These are phyloP conservation scores for Caenorhabditis remanei DNA, from an alignment of 1,140 invertebrate species.

Conservation along the genomic window DNA sequence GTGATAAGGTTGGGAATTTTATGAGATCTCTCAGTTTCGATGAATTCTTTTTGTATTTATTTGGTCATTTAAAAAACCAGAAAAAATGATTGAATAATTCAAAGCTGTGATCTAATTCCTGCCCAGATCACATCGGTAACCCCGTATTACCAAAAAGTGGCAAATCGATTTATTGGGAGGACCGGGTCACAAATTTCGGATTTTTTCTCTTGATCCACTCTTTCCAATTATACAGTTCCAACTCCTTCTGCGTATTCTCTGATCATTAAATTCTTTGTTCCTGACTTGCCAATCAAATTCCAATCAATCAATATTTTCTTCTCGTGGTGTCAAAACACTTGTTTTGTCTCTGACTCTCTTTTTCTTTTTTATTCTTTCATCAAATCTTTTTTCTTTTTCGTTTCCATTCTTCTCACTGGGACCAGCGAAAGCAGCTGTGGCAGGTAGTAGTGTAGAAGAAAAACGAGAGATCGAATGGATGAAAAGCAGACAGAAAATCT, in stretches of 20 bases:
- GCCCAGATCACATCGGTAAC: too few species aligned
- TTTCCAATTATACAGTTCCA: not conserved
- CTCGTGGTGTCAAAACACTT: slow-evolving; percentile 55
- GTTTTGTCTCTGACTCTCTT: slow-evolving; percentile 17
- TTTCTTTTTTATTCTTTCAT: slow-evolving; percentile 13
- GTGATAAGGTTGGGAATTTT: too few species aligned
- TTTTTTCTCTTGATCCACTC: too few species aligned
- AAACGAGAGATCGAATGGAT: too few species aligned
- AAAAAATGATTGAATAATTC: too few species aligned
- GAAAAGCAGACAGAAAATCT: not conserved
- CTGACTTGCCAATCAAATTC: slow-evolving; percentile 39
- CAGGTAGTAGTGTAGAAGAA: slow-evolving; percentile 32
- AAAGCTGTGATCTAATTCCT: too few species aligned
- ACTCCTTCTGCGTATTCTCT: not conserved
- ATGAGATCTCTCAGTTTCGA: too few species aligned
- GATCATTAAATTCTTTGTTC: not conserved
- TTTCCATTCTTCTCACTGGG: slow-evolving; percentile 2
- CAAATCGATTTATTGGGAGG: too few species aligned
- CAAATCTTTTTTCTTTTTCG: slow-evolving; percentile 23
- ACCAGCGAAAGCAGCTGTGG: slow-evolving; percentile 44
- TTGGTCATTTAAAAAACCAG: too few species aligned
- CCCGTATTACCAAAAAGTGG: too few species aligned
- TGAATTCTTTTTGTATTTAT: too few species aligned
- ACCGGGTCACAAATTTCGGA: too few species aligned
- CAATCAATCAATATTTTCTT: slow-evolving; percentile 32